Evolutionary conservation across 2,113 vertebrate species (phyloP).

Genomic region (Fulica atra): DNA sequence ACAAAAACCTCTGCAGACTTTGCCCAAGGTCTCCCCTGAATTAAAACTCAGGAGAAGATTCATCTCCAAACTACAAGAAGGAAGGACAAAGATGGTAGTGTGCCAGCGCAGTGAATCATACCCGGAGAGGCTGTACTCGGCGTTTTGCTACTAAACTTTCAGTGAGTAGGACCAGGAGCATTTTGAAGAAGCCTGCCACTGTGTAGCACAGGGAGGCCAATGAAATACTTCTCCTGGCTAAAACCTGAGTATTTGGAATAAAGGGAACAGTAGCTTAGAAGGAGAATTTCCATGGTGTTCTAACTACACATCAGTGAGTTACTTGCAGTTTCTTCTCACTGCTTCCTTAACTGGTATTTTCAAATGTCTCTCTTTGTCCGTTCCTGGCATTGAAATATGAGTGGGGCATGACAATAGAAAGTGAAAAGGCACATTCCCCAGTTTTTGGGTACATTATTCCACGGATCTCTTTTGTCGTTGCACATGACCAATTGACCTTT

Average conservation of each 20-base stretch:
- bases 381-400: constrained; percentile 48
- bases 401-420: constrained; percentile 3
- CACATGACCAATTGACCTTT: constrained; percentile 69
- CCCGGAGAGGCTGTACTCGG: neutral
- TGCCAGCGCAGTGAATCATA: neutral
- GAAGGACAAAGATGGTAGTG: neutral
- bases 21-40: neutral
- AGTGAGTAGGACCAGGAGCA: neutral
- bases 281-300: constrained; percentile 10
- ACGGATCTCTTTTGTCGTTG: constrained; percentile 19
- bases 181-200: neutral
- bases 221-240: constrained; percentile 56
- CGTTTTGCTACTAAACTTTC: neutral
- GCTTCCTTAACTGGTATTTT: constrained; percentile 22
- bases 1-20: neutral
- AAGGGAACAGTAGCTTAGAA: constrained; percentile 3
- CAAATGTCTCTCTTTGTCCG: constrained; percentile 13
- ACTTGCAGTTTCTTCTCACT: neutral
- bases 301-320: neutral
- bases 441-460: constrained; percentile 56
- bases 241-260: constrained; percentile 29
- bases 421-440: constrained; percentile 51
- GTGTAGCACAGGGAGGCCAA: neutral
- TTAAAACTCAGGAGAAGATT: neutral
- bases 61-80: neutral